Evolutionary conservation across 23 tunicate species (phyloP), one percentile per base, ranked within the genome.

Genomic region (Ciona savignyi): DNA sequence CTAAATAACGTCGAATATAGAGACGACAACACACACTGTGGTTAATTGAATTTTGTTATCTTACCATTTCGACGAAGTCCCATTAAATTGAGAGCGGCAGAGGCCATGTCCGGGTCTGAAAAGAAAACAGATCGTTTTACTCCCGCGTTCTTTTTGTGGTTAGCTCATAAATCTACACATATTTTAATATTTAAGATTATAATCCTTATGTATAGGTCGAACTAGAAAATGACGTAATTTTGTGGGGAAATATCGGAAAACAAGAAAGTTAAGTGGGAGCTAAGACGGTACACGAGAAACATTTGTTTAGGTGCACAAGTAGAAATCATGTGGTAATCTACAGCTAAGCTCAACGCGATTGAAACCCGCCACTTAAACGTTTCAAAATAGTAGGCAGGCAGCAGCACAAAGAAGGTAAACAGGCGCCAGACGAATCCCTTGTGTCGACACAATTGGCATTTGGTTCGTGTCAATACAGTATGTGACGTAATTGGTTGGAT

Each of bases 41-140:
- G 9, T 15, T 42, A 42, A 42, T 42, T 42, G 56, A 9, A 9
- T 42, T 42, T 42, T 42, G 56, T 42, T 42, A 42, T 9, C 56
- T 42, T 72, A 85, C 92, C 92, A 24, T 67, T 79, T 34, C 85
- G 73, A 23, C 82, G 82, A 19, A 89, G 64, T 27, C 85, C 89
- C 85, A 89, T 79, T 3, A 89, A 68, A 72, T 89, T 83, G 23
- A 89, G 80, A 25, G 96, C 96, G 60, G 96, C 96, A 9, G 96
- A 89, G 20, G 96, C 96, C 85, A 89, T 86, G 64, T 83, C 96
- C 0, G 88, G 89, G 68, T 89, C 96, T 89, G 73, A 4, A 83
- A 83, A 71, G 0, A 29, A 78, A 66, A 63, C 67, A 63, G 22
- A 9, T 63, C 26, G 56, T 42, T 42, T 42, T 42, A 42, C 56